Evolutionary conservation across 1,140 invertebrate species (phyloP).

Genomic region (Mizuhopecten yessoensis): DNA sequence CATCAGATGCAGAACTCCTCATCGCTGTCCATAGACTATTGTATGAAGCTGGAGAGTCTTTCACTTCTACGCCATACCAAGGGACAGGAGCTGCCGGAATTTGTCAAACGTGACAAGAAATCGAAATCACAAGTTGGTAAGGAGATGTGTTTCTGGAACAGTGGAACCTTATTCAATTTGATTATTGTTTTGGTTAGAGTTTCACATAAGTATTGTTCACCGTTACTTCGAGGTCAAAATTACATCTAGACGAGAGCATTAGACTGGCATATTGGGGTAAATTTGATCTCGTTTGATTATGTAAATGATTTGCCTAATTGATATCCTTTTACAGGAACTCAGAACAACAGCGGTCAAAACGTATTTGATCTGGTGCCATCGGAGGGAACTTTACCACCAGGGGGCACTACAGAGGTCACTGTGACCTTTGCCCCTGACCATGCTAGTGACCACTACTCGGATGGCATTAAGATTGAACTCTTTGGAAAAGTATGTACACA

Average conservation of each 20-base stretch:
- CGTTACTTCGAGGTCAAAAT: no score
- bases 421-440: slow-evolving; percentile 83
- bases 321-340: slow-evolving; percentile 72
- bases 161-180: no score
- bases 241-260: not conserved
- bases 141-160: slow-evolving; percentile 43
- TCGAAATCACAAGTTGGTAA: slow-evolving; percentile 73
- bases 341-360: slow-evolving; percentile 81
- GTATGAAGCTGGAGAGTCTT: slow-evolving; percentile 80
- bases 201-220: no score
- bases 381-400: slow-evolving; percentile 80
- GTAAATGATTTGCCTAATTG: no score
- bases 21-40: slow-evolving; percentile 79
- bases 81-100: slow-evolving; percentile 76
- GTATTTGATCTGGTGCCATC: slow-evolving; percentile 83
- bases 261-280: not conserved
- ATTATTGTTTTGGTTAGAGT: no score
- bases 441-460: slow-evolving; percentile 81
- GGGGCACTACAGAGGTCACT: slow-evolving; percentile 79
- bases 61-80: slow-evolving; percentile 75
- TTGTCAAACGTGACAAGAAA: slow-evolving; percentile 68
- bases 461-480: slow-evolving; percentile 80
- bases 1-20: slow-evolving; percentile 81
- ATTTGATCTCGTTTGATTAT: no score
- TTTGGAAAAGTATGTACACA: slow-evolving; percentile 75